Percentiles rank a stretch among this genome's conserved stretches.
These are phyloP conservation scores for Sphaeridia pumilis DNA, from an alignment of 2,888 invertebrate species.

Conservation along the genomic window DNA sequence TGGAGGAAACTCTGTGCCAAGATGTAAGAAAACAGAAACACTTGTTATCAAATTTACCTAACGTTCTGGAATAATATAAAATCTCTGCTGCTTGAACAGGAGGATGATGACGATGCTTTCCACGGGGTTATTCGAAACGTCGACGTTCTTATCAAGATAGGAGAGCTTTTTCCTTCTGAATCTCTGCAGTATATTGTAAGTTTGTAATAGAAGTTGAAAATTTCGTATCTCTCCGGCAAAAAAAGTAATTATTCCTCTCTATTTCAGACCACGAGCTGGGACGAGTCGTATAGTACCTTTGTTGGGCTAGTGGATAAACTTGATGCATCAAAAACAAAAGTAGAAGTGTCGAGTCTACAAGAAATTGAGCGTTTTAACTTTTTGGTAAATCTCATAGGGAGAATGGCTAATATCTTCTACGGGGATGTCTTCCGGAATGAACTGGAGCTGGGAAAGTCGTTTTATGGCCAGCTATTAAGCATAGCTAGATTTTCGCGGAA, in stretches of 20 bases:
- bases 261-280: constrained; percentile 30
- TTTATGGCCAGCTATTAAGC: constrained; percentile 31
- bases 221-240: too few relatives aligned
- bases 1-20: too few relatives aligned
- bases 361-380: constrained; percentile 34
- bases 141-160: constrained; percentile 35
- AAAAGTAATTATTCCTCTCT: constrained; percentile 5
- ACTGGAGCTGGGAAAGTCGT: constrained; percentile 27
- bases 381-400: constrained; percentile 33
- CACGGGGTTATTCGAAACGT: constrained; percentile 31
- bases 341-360: constrained; percentile 24
- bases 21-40: too few relatives aligned
- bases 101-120: constrained; percentile 29
- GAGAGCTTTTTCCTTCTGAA: constrained; percentile 33
- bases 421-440: constrained; percentile 34
- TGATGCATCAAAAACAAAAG: constrained; percentile 23
- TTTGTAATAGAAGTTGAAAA: too few relatives aligned
- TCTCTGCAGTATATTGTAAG: constrained; percentile 29
- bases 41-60: too few relatives aligned
- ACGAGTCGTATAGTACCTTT: constrained; percentile 30
- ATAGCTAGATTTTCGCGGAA: constrained; percentile 37
- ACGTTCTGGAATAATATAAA: too few relatives aligned
- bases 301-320: constrained; percentile 18
- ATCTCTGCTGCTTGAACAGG: too few relatives aligned
- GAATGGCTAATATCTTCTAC: constrained; percentile 29